Percentiles rank a stretch among this genome's conserved stretches.
phyloP scores from a whole-genome alignment of 2,113 vertebrate species.

The Sander vitreus region DNA sequence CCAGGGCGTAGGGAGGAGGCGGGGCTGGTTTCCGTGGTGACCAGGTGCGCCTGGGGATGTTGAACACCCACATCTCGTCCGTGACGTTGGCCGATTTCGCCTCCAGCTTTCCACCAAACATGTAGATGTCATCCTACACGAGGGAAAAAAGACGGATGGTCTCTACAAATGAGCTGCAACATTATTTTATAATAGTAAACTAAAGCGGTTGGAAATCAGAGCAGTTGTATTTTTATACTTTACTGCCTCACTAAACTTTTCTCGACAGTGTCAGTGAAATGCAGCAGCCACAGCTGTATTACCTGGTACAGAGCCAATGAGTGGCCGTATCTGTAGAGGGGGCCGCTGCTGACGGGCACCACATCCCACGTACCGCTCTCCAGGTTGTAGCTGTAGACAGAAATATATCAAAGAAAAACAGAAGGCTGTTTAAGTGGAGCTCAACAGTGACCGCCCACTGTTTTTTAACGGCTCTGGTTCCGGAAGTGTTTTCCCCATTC shows the following conservation, averaged over 20 bases:
- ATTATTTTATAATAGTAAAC: no score
- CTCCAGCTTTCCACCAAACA: conserved; percentile 95
- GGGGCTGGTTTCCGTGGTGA: conserved; percentile 84
- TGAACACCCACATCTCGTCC: conserved; percentile 92
- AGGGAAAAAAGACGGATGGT: neutral
- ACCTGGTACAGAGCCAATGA: conserved; percentile 93
- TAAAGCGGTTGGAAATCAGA: no score
- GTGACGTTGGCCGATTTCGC: conserved; percentile 88
- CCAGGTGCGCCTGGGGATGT: conserved; percentile 89
- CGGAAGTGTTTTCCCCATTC: no score
- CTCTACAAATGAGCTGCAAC: no score
- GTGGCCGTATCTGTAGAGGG: conserved; percentile 94
- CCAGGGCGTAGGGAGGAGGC: conserved; percentile 88
- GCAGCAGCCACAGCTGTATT: conserved; percentile 12
- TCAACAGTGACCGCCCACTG: neutral
- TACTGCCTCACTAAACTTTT: no score
- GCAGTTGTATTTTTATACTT: neutral
- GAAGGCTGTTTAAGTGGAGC: no score
- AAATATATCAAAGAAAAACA: neutral
- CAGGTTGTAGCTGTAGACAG: conserved; percentile 89
- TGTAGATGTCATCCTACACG: conserved; percentile 89
- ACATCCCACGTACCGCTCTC: conserved; percentile 93
- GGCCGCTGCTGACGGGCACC: conserved; percentile 87
- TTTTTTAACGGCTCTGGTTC: no score
- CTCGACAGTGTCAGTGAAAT: neutral